Evolutionary conservation across 2,888 invertebrate species (phyloP).

Genomic region (Elgonia sp.): DNA sequence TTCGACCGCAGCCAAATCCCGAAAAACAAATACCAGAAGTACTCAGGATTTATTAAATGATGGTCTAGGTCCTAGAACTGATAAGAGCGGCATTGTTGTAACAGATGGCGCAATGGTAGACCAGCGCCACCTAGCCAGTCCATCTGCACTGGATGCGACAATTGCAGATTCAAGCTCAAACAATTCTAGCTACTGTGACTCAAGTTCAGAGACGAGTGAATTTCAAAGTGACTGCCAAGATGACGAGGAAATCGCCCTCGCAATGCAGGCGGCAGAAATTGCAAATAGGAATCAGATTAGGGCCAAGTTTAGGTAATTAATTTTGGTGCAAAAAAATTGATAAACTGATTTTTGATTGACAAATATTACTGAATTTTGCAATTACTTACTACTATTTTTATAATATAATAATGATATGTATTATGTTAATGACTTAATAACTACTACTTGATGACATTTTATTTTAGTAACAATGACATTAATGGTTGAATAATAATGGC

Average conservation of each 20-base stretch:
- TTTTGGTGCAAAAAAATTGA: background rate
- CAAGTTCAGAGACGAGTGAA: slow-evolving; percentile 89
- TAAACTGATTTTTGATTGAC: too few relatives aligned
- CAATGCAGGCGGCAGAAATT: slow-evolving; percentile 94
- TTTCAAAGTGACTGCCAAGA: slow-evolving; percentile 94
- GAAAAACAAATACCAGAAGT: slow-evolving; percentile 58
- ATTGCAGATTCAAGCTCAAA: slow-evolving; percentile 84
- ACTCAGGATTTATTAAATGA: slow-evolving; percentile 82
- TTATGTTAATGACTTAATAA: too few relatives aligned
- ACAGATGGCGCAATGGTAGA: slow-evolving; percentile 74
- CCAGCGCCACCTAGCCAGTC: slow-evolving; percentile 44
- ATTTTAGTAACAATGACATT: too few relatives aligned
- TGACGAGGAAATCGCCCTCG: slow-evolving; percentile 95
- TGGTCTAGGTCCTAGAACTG: slow-evolving; percentile 85
- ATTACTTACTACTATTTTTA: too few relatives aligned
- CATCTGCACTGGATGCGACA: slow-evolving; percentile 69
- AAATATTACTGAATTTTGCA: too few relatives aligned
- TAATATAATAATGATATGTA: too few relatives aligned
- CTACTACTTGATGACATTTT: too few relatives aligned
- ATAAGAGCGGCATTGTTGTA: slow-evolving; percentile 83
- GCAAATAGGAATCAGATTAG: slow-evolving; percentile 93
- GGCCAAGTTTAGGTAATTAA: slow-evolving; percentile 91
- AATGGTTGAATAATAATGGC: too few relatives aligned
- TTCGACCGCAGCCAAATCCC: slow-evolving; percentile 62
- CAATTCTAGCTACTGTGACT: slow-evolving; percentile 85